Evolutionary conservation across 1,140 invertebrate genomes (phyloP).

Genomic region (Amyelois transitella): DNA sequence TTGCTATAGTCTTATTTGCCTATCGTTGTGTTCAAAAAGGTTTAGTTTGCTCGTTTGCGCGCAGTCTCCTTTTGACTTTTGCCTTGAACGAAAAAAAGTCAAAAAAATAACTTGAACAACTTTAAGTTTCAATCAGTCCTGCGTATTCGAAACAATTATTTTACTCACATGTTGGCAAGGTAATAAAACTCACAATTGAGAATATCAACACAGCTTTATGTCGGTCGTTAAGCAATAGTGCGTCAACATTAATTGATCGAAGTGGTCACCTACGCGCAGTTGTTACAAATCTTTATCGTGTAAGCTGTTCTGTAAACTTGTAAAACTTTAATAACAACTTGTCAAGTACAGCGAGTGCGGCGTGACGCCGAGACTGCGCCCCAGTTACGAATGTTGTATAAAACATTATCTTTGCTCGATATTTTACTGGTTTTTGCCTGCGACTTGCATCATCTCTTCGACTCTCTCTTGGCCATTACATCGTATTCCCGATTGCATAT

Average conservation of each 20-base stretch:
- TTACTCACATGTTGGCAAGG: neutral
- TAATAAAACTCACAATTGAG: neutral
- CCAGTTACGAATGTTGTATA: too few relatives aligned
- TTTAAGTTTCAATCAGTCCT: neutral
- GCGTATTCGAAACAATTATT: neutral
- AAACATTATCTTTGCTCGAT: too few relatives aligned
- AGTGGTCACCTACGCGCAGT: neutral
- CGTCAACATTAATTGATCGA: neutral
- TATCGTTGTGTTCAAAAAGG: neutral
- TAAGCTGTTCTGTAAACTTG: neutral
- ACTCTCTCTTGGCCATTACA: too few relatives aligned
- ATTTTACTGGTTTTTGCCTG: too few relatives aligned
- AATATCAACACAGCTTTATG: neutral
- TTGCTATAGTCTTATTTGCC: neutral
- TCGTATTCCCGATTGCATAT: too few relatives aligned
- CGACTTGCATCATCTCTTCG: too few relatives aligned
- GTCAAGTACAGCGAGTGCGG: slow-evolving; percentile 48
- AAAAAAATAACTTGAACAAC: neutral
- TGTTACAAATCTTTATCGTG: neutral
- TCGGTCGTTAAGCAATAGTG: neutral
- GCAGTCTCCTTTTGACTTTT: neutral
- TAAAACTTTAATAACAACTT: slow-evolving; percentile 22
- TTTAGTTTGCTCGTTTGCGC: neutral
- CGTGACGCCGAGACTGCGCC: too few relatives aligned
- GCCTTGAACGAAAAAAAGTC: neutral